phyloP scores from a whole-genome alignment of 2,888 invertebrate genomes.

The Chrysomela aeneicollis region DNA sequence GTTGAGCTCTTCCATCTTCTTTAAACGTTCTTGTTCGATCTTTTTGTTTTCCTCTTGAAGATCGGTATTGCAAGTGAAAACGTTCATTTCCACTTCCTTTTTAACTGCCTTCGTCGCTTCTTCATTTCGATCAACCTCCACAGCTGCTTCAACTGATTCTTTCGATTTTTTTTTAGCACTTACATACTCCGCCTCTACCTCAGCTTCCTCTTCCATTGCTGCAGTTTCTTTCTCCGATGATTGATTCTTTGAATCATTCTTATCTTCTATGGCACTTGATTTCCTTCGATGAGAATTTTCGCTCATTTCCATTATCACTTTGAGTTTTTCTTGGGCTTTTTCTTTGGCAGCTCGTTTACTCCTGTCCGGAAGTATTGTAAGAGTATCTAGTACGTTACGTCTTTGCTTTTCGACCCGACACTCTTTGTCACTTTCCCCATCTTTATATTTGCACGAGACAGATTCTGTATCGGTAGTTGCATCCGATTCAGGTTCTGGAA shows the following conservation, averaged over 20 bases:
- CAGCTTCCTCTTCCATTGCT: background rate
- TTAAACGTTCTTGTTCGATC: slow-evolving; percentile 62
- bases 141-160: slow-evolving; percentile 10
- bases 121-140: slow-evolving; percentile 9
- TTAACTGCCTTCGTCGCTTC: slow-evolving; percentile 24
- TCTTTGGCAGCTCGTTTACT: slow-evolving; percentile 48
- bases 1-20: slow-evolving; percentile 64
- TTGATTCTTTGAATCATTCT: background rate
- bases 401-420: slow-evolving; percentile 8
- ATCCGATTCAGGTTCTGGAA: slow-evolving; percentile 3
- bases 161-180: slow-evolving; percentile 8
- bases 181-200: background rate
- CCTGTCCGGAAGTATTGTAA: slow-evolving; percentile 43
- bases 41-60: slow-evolving; percentile 60
- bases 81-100: slow-evolving; percentile 47
- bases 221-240: background rate
- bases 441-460: slow-evolving; percentile 15
- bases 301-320: slow-evolving; percentile 41
- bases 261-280: background rate
- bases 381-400: slow-evolving; percentile 17
- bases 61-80: slow-evolving; percentile 56
- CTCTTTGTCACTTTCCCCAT: slow-evolving; percentile 20
- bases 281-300: slow-evolving; percentile 28
- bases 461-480: slow-evolving; percentile 22
- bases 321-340: slow-evolving; percentile 46